Evolutionary conservation across 2,113 vertebrate species (phyloP), one percentile per base, ranked within the genome.

Genomic region (Empidonax alnorum): DNA sequence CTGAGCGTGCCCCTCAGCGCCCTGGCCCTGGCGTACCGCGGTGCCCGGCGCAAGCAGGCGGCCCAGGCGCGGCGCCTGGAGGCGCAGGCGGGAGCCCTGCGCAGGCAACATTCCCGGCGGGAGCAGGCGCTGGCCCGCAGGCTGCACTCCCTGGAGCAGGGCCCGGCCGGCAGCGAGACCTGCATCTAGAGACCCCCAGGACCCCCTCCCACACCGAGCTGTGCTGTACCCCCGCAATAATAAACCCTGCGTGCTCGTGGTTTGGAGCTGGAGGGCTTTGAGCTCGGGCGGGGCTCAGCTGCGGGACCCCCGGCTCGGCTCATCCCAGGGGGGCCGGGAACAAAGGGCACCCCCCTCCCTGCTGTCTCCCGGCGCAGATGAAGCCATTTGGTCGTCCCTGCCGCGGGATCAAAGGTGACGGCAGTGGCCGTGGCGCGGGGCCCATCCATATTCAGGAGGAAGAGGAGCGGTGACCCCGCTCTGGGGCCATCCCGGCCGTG

Each of bases 371-470:
- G 3, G 39, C 10, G 1, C 76, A 37, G 74, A 62, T 86, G 67
- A 84, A 83, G 83, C 65, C 58, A 35, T 88, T 94, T 75, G 33
- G 78, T 71, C 72, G 21, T 44, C 89, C 53, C 86, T 73, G 86
- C n/a, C 49, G n/a, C 35, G 83, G 87, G 93, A 82, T 94, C 84
- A 88, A 90, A 94, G 95, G 93, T 96, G 95, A 91, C 28, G n/a
- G 92, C 9, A 61, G 71, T 47, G 62, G 71, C 66, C 42, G 46
- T 20, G 85, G 72, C 53, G 6, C 41, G 73, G 3, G 74, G 71
- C 19, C 58, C 56, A 84, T 81, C 61, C 79, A 81, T 93, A 85
- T 87, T 68, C 92, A 84, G 67, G 78, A 73, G 87, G 92, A 72
- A 90, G 87, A 31, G 78, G 62, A 89, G 84, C 74, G 24, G 49